These are phyloP conservation scores for Trichonephila clavipes DNA, from an alignment of 1,140 invertebrate genomes.

Conservation along the genomic window DNA sequence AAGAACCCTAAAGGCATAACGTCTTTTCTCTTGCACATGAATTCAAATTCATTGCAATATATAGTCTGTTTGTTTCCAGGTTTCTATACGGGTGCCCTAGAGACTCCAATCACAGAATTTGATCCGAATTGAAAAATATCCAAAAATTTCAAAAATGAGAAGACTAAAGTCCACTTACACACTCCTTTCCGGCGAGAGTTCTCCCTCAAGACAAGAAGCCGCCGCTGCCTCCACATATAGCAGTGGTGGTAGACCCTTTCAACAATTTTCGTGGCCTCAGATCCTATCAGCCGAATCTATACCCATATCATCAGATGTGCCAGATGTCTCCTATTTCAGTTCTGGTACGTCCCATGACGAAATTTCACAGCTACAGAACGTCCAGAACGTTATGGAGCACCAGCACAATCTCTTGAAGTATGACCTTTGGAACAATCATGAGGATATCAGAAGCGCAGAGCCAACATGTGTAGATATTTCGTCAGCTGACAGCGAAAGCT, in stretches of 20 bases:
- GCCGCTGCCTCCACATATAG: background rate
- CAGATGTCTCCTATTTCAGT: background rate
- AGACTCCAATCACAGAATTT: background rate
- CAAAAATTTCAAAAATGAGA: slow-evolving; percentile 32
- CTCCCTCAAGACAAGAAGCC: slow-evolving; percentile 13
- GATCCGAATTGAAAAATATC: background rate
- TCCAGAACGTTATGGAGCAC: background rate
- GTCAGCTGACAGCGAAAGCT: background rate
- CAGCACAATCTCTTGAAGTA: background rate
- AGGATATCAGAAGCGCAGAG: background rate
- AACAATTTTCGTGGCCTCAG: background rate
- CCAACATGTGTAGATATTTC: background rate
- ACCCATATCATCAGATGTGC: background rate
- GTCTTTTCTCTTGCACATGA: no score
- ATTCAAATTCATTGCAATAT: background rate
- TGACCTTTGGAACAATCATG: slow-evolving; percentile 1
- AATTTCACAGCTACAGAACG: background rate
- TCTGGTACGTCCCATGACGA: background rate
- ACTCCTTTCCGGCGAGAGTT: background rate
- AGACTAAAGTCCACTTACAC: slow-evolving; percentile 42
- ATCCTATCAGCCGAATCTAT: background rate
- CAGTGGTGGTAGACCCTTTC: background rate
- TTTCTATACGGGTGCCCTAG: background rate
- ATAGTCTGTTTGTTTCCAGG: background rate
- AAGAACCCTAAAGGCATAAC: no score